phyloP scores from a whole-genome alignment of 2,888 invertebrate species.

The Caprella mutica region DNA sequence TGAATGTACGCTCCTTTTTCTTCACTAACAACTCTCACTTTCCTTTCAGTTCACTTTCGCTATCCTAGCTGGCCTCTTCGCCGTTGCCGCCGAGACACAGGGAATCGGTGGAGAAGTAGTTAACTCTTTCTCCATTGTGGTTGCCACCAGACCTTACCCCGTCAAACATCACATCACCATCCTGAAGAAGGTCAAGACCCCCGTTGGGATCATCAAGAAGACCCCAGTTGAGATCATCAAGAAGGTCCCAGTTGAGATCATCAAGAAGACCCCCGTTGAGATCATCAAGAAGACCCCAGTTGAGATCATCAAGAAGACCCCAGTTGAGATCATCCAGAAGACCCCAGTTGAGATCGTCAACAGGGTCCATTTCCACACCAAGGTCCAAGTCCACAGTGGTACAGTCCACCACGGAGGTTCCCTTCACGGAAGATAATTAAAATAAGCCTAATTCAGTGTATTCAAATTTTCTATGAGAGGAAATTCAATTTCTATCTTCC shows the following conservation, averaged over 20 bases:
- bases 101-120: no score
- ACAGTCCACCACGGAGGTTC: no score
- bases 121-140: no score
- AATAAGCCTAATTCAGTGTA: no score
- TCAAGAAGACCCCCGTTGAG: conserved; percentile 8
- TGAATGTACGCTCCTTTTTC: no score
- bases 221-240: conserved; percentile 5
- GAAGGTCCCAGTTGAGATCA: conserved; percentile 1
- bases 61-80: conserved; percentile 4
- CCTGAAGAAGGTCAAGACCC: conserved; percentile 8
- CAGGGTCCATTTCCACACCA: conserved; percentile 1
- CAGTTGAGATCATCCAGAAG: conserved; percentile 3
- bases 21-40: no score
- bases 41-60: conserved; percentile 1
- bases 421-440: no score
- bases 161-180: conserved; percentile 7
- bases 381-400: conserved; percentile 1
- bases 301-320: conserved; percentile 4
- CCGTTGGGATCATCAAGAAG: conserved; percentile 11
- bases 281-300: conserved; percentile 6
- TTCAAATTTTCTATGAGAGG: no score
- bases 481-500: no score
- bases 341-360: conserved; percentile 5
- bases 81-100: conserved; percentile 3
- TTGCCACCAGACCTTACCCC: not conserved